These are phyloP conservation scores for Trichonephila clavata DNA, from an alignment of 1,140 invertebrate species.

Conservation along the genomic window DNA sequence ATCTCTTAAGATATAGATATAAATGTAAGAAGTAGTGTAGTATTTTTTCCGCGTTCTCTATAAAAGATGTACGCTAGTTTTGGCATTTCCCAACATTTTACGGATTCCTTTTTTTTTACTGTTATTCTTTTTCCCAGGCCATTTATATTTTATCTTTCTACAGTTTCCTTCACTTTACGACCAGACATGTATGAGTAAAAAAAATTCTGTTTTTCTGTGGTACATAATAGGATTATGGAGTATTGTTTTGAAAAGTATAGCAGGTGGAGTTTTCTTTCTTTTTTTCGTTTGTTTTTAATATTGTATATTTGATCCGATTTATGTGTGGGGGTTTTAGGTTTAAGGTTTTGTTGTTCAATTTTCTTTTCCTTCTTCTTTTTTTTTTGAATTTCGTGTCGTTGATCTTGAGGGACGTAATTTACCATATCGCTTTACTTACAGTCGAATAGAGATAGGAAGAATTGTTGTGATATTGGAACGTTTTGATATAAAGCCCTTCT, in stretches of 20 bases:
- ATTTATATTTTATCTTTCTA: constrained; percentile 61
- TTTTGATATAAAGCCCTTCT: not conserved
- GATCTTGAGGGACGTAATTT: not conserved
- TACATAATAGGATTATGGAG: constrained; percentile 59
- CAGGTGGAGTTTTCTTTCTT: constrained; percentile 46
- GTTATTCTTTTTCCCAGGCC: constrained; percentile 34
- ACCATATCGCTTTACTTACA: not conserved
- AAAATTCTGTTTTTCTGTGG: not conserved
- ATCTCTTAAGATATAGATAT: constrained; percentile 65
- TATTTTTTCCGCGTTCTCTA: not conserved
- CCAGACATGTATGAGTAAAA: not conserved
- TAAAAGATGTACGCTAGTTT: constrained; percentile 59
- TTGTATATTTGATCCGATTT: constrained; percentile 63
- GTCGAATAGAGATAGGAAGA: not conserved
- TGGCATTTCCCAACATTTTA: constrained; percentile 54
- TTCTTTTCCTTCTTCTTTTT: not conserved
- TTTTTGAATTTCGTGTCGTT: not conserved
- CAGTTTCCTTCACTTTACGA: constrained; percentile 12
- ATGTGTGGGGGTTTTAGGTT: not conserved
- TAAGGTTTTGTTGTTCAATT: not conserved
- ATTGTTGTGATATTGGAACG: not conserved
- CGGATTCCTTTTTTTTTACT: not conserved
- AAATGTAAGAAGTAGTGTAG: constrained; percentile 38
- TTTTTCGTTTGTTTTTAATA: too few relatives aligned
- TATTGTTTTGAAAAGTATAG: constrained; percentile 28